Evolutionary conservation across 2,888 invertebrate species (phyloP).

Genomic region (Coleophora deauratella): DNA sequence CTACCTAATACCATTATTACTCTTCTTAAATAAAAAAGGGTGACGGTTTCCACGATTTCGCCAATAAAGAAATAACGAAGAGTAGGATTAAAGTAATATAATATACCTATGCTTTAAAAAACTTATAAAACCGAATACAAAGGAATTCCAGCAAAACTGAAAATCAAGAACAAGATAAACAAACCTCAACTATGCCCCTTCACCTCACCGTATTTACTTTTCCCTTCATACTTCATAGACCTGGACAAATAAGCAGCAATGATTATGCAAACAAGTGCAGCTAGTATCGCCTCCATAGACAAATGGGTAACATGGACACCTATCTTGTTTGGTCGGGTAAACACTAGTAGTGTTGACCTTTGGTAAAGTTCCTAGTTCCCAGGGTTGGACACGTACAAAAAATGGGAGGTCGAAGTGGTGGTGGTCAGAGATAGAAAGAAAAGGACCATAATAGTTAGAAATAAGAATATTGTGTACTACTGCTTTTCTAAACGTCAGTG

Average conservation of each 20-base stretch:
- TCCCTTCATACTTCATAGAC: constrained; percentile 32
- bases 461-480: no score
- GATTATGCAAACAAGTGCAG: constrained; percentile 33
- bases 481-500: no score
- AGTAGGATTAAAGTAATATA: no score
- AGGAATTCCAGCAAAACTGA: background rate
- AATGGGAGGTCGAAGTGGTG: background rate
- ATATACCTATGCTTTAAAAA: no score
- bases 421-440: no score
- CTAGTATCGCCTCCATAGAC: constrained; percentile 28
- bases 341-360: constrained; percentile 40
- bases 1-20: no score
- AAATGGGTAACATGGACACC: constrained; percentile 51
- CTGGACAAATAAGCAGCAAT: constrained; percentile 33
- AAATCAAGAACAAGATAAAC: background rate
- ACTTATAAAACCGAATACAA: no score
- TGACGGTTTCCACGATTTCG: no score
- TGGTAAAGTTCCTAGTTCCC: constrained; percentile 38
- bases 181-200: constrained; percentile 29
- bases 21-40: no score
- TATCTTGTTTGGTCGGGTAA: constrained; percentile 45
- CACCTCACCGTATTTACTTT: constrained; percentile 42
- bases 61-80: no score
- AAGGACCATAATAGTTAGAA: no score
- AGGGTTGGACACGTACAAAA: constrained; percentile 22